A percentile compares a stretch with the other conserved stretches of the same genome.
These are phyloP conservation scores for Papilio dardanus DNA, from an alignment of 1,140 invertebrate species.

Conservation along the genomic window DNA sequence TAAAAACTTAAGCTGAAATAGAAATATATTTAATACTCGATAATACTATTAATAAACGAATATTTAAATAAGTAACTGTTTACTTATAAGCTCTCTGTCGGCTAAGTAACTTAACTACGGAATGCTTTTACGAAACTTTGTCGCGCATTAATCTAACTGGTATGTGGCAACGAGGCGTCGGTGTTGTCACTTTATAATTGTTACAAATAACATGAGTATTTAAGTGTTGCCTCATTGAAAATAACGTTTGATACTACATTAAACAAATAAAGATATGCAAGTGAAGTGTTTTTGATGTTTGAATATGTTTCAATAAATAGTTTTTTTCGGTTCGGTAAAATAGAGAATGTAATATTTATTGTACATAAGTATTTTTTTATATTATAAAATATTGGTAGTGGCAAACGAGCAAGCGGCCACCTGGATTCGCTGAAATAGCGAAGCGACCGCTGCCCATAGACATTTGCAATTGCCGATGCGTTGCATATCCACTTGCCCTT, in stretches of 20 bases:
- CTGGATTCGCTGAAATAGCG: no score
- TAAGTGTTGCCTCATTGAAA: not conserved
- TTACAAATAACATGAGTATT: conserved; percentile 27
- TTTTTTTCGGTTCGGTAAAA: not conserved
- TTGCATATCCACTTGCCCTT: no score
- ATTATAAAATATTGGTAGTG: no score
- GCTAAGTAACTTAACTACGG: conserved; percentile 29
- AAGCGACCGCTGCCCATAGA: no score
- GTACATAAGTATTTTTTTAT: no score
- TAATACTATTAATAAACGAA: conserved; percentile 3
- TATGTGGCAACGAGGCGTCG: conserved; percentile 4
- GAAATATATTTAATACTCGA: not conserved
- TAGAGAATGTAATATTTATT: no score
- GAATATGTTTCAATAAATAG: not conserved
- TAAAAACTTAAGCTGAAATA: not conserved
- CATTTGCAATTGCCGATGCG: no score
- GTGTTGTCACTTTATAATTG: conserved; percentile 16
- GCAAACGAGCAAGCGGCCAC: no score
- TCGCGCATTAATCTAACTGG: conserved; percentile 32
- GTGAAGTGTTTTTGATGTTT: no score
- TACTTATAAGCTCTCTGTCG: conserved; percentile 28
- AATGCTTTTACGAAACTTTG: conserved; percentile 38
- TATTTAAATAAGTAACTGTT: conserved; percentile 32
- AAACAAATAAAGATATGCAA: no score
- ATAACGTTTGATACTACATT: not conserved